A percentile compares a stretch with the other conserved stretches of the same genome.
phyloP scores from a whole-genome alignment of 2,113 vertebrate genomes.

The Willisornis vidua region DNA sequence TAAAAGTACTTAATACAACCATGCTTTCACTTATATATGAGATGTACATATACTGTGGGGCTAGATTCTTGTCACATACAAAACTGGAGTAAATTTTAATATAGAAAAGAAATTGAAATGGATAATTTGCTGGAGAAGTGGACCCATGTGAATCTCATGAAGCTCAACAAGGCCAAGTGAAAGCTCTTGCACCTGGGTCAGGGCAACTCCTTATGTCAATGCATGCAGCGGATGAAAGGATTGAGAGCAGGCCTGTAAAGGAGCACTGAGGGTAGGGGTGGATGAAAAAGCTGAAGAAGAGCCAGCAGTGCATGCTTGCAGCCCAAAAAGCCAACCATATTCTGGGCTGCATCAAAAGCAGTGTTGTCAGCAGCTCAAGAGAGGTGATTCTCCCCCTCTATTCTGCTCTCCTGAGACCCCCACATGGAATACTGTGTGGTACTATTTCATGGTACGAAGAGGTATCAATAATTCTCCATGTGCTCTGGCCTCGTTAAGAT shows the following conservation, averaged over 20 bases:
- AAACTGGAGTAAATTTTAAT: background rate
- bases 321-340: background rate
- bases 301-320: no score
- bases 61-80: background rate
- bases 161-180: background rate
- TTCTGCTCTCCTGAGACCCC: background rate
- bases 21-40: background rate
- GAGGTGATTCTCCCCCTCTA: background rate
- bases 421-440: background rate
- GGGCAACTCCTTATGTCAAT: background rate
- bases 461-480: background rate
- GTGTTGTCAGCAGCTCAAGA: accelerated
- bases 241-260: background rate
- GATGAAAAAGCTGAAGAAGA: background rate
- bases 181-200: background rate
- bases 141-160: background rate
- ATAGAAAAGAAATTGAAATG: background rate
- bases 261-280: background rate
- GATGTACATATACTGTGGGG: background rate
- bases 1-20: background rate
- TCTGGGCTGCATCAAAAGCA: background rate
- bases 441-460: background rate
- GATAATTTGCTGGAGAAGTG: background rate
- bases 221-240: background rate
- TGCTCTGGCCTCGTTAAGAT: background rate